Conservation (phyloP, 1,140 invertebrate species). For the Thrips palmi region DNA sequence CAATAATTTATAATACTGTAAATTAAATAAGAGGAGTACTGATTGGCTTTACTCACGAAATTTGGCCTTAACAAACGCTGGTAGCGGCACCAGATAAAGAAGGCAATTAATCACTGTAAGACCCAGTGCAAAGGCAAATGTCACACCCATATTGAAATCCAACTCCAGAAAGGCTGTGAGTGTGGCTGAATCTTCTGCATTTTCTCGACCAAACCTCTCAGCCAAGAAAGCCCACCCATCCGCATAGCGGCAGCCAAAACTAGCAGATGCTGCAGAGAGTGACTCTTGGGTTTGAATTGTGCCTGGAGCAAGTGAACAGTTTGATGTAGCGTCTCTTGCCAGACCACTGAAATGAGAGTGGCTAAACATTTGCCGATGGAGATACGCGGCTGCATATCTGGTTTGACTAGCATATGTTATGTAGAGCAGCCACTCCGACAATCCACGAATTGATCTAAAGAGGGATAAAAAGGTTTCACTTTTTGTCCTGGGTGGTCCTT, state of each 20-base stretch:
- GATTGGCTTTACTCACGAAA: conserved; percentile 51
- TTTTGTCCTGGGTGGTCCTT: neutral
- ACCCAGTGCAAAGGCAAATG: conserved; percentile 61
- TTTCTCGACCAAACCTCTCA: conserved; percentile 48
- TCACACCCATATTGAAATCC: conserved; percentile 62
- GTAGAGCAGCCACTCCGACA: conserved; percentile 63
- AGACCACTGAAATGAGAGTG: neutral
- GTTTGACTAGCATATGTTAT: conserved; percentile 58
- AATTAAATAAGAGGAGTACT: too few relatives aligned
- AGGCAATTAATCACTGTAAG: conserved; percentile 67
- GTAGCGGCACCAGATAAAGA: conserved; percentile 66
- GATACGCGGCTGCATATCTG: conserved; percentile 51
- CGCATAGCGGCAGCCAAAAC: conserved; percentile 41
- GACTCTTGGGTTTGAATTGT: neutral
- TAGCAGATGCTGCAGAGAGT: conserved; percentile 8
- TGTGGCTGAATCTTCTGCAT: conserved; percentile 33
- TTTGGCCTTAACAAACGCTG: conserved; percentile 71
- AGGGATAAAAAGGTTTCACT: neutral
- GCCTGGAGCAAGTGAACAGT: conserved; percentile 9
- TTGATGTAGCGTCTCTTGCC: too few relatives aligned
- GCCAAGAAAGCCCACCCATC: conserved; percentile 52
- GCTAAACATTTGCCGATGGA: conserved; percentile 45
- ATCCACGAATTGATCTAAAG: conserved; percentile 29
- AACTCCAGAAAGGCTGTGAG: conserved; percentile 38
- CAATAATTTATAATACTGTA: too few relatives aligned